These are phyloP conservation scores for Catagonus wagneri DNA, from an alignment of 2,113 vertebrate genomes.

Conservation along the genomic window DNA sequence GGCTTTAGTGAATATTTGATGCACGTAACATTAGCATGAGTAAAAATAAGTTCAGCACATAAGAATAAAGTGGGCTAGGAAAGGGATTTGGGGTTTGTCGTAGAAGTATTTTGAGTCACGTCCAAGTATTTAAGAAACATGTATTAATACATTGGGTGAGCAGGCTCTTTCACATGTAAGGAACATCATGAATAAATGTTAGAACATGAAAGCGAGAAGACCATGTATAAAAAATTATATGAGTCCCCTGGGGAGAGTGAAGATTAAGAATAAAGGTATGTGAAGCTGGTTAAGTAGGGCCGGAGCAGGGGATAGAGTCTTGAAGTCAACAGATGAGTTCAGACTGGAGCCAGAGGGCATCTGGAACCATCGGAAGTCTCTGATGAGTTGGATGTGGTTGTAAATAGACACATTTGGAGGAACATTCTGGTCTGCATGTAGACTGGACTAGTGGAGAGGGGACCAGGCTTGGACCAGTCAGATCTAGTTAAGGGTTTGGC, in stretches of 20 bases:
- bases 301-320: background rate
- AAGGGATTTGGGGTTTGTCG: conserved; percentile 57
- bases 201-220: conserved; percentile 44
- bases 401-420: conserved; percentile 7
- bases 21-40: conserved; percentile 31
- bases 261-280: background rate
- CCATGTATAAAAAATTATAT: background rate
- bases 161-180: background rate
- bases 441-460: conserved; percentile 2
- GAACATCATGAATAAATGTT: conserved; percentile 32
- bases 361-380: conserved; percentile 35
- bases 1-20: conserved; percentile 61
- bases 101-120: conserved; percentile 60
- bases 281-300: background rate
- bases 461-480: background rate
- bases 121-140: conserved; percentile 43
- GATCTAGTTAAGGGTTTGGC: background rate
- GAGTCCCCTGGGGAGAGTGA: conserved; percentile 1
- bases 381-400: background rate
- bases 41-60: conserved; percentile 51
- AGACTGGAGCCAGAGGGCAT: background rate
- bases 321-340: background rate
- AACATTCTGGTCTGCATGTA: conserved; percentile 27
- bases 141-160: background rate
- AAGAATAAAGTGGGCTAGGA: conserved; percentile 46